These are phyloP conservation scores for Eutolmus rufibarbis DNA, from an alignment of 2,888 invertebrate genomes.

Conservation along the genomic window DNA sequence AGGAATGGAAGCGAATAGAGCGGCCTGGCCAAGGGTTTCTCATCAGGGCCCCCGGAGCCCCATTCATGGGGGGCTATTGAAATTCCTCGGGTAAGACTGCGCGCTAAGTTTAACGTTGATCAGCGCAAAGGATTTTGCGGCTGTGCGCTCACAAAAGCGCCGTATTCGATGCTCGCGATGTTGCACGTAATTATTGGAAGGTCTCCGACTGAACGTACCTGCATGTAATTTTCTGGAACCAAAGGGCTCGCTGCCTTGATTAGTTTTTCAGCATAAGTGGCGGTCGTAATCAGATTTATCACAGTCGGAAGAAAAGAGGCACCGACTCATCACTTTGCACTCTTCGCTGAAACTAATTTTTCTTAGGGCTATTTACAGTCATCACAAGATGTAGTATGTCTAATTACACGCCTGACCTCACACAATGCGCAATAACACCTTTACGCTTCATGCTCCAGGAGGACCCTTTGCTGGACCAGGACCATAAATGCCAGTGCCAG, in stretches of 20 bases:
- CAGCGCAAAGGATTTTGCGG: constrained; percentile 7
- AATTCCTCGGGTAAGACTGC: constrained; percentile 3
- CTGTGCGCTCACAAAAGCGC: neutral
- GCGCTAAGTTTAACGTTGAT: neutral
- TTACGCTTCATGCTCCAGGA: neutral
- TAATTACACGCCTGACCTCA: neutral
- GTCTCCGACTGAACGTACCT: constrained; percentile 39
- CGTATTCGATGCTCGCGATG: neutral
- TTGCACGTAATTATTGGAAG: constrained; percentile 41
- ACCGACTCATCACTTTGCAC: neutral
- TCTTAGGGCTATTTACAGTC: neutral
- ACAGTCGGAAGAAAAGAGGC: neutral
- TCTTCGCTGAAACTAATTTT: neutral
- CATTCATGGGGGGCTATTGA: constrained; percentile 26
- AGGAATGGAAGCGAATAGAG: neutral
- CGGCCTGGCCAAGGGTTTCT: constrained; percentile 14
- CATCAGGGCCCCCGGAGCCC: neutral
- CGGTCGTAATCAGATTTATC: constrained; percentile 33
- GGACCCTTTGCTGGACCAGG: neutral
- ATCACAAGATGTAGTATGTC: neutral
- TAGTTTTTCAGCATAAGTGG: constrained; percentile 32
- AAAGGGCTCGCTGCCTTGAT: constrained; percentile 35
- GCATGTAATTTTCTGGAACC: constrained; percentile 43
- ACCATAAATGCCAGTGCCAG: neutral
- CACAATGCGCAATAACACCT: neutral